Evolutionary conservation across 1,140 invertebrate species (phyloP).

Genomic region (Sogatella furcifera): DNA sequence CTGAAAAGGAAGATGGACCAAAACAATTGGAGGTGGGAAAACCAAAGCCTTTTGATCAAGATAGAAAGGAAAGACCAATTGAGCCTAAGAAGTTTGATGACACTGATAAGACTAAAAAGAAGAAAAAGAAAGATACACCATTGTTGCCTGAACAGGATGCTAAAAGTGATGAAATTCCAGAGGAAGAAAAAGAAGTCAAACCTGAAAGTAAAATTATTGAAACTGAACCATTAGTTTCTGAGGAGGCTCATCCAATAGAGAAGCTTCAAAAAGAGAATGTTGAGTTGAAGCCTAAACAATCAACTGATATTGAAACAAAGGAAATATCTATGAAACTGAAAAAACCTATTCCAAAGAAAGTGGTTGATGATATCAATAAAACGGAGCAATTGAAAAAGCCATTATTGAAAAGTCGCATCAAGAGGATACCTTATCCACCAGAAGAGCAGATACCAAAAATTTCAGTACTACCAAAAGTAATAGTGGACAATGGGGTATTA

Average conservation of each 20-base stretch:
- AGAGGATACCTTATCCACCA: conserved; percentile 34
- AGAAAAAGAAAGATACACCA: conserved; percentile 14
- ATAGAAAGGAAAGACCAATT: conserved; percentile 10
- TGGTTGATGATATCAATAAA: too few relatives aligned
- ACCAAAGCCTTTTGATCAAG: conserved; percentile 6
- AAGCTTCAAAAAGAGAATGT: too few relatives aligned
- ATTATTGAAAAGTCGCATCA: conserved; percentile 49
- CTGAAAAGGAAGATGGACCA: conserved; percentile 24
- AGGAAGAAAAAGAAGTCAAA: neutral
- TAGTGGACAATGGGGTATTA: conserved; percentile 27
- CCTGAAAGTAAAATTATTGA: too few relatives aligned
- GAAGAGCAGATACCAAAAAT: conserved; percentile 20
- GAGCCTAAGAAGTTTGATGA: conserved; percentile 1
- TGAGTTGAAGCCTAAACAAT: too few relatives aligned
- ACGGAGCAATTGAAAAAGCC: too few relatives aligned
- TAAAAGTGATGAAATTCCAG: conserved; percentile 15
- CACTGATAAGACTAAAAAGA: conserved; percentile 10
- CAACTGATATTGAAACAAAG: too few relatives aligned
- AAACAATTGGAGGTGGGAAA: conserved; percentile 13
- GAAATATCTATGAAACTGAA: too few relatives aligned
- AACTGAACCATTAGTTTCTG: too few relatives aligned
- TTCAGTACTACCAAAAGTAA: conserved; percentile 19
- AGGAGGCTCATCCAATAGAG: too few relatives aligned
- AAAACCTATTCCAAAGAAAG: too few relatives aligned
- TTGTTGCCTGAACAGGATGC: conserved; percentile 13